Evolutionary conservation across 2,113 vertebrate species (phyloP).

Genomic region (Australoheros scitulus): DNA sequence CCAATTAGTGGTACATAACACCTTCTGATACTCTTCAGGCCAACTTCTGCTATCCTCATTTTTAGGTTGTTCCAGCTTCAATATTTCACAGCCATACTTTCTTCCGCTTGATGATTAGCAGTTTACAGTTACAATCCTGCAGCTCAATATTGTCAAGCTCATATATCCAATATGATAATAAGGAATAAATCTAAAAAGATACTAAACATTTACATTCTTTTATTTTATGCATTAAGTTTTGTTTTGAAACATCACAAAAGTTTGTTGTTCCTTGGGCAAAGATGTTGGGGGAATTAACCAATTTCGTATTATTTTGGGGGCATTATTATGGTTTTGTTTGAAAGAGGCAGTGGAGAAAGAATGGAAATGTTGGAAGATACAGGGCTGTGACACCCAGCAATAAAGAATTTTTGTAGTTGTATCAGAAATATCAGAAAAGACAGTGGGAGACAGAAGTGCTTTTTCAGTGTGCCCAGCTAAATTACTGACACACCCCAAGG

Average conservation of each 20-base stretch:
- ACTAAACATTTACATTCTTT: background rate
- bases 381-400: accelerated
- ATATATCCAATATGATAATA: background rate
- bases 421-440: too few species aligned
- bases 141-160: background rate
- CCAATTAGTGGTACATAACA: slow-evolving; percentile 40
- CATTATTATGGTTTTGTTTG: background rate
- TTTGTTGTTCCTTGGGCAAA: background rate
- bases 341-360: background rate
- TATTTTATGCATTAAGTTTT: background rate
- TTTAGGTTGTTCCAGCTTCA: slow-evolving; percentile 12
- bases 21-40: slow-evolving; percentile 26
- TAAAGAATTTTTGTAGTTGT: too few species aligned
- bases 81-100: background rate
- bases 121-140: background rate
- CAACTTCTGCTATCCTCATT: slow-evolving; percentile 1
- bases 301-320: background rate
- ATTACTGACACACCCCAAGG: background rate
- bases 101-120: background rate
- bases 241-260: background rate
- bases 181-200: background rate
- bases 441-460: too few species aligned
- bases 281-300: background rate
- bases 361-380: background rate
- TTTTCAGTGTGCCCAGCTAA: too few species aligned